Percentiles rank a stretch among this genome's conserved stretches.
Evolutionary conservation across 2,797 vertebrate genomes (phyloP).

Genomic region (Sphenopsis melanotis): DNA sequence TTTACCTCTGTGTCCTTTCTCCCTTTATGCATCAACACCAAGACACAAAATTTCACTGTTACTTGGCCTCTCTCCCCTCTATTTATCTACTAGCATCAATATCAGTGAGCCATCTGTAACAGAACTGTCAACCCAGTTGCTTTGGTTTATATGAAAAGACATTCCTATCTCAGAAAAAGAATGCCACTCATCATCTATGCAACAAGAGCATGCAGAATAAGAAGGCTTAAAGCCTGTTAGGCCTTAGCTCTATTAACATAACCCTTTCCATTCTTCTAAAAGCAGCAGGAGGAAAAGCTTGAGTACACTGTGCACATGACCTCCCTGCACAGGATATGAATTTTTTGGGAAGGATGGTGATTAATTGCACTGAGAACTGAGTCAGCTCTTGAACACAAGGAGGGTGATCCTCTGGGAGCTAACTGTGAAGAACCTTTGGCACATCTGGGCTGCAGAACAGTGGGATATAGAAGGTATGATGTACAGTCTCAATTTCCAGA

Average conservation of each 20-base stretch:
- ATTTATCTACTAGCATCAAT: neutral
- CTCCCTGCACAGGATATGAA: neutral
- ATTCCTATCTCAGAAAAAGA: neutral
- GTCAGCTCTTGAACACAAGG: neutral
- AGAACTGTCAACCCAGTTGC: neutral
- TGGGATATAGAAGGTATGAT: neutral
- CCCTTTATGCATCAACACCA: neutral
- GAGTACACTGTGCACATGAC: neutral
- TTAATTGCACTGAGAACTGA: constrained; percentile 2
- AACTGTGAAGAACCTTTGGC: neutral
- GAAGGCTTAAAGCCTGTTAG: neutral
- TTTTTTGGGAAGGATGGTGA: neutral
- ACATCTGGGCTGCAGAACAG: constrained; percentile 6
- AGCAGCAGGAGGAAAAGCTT: neutral
- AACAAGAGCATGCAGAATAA: neutral
- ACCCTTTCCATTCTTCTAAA: neutral
- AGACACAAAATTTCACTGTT: neutral
- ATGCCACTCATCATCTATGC: neutral
- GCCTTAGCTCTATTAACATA: neutral
- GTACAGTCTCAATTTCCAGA: neutral
- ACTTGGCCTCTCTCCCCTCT: neutral
- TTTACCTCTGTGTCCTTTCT: neutral
- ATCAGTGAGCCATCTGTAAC: neutral
- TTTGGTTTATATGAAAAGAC: neutral
- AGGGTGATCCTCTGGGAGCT: neutral